phyloP scores from a whole-genome alignment of 2,888 invertebrate species.

The Tanypteryx hageni region DNA sequence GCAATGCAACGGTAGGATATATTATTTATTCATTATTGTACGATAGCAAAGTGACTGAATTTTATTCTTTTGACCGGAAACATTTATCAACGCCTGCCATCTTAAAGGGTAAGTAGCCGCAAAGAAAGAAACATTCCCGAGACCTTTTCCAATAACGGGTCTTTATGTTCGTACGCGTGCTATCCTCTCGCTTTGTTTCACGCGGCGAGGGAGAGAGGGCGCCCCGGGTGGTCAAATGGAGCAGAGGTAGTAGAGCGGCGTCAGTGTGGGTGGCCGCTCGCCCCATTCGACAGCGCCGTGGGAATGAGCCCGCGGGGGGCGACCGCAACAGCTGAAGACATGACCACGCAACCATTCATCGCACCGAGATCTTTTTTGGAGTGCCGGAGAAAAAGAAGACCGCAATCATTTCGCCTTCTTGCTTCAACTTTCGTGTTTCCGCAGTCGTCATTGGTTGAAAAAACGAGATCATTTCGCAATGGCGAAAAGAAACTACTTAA shows the following conservation, averaged over 20 bases:
- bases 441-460: background rate
- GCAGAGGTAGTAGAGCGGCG: background rate
- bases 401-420: background rate
- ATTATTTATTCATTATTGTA: too few relatives aligned
- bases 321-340: background rate
- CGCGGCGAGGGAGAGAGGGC: conserved; percentile 6
- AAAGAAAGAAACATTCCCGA: background rate
- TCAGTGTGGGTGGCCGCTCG: conserved; percentile 1
- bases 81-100: background rate
- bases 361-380: background rate
- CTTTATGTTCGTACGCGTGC: background rate
- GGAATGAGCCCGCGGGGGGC: background rate
- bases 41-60: background rate
- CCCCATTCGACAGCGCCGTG: conserved; percentile 3
- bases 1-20: too few relatives aligned
- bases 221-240: conserved; percentile 16
- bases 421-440: background rate
- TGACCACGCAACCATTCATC: conserved; percentile 22
- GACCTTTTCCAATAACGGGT: background rate
- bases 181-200: conserved; percentile 23
- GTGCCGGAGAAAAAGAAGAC: background rate
- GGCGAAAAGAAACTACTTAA: background rate
- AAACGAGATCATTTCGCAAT: background rate
- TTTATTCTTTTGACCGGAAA: background rate
- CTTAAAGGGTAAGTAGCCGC: background rate